phyloP scores from a whole-genome alignment of 2,797 vertebrate species.

The Neosilurus mollespiculum region DNA sequence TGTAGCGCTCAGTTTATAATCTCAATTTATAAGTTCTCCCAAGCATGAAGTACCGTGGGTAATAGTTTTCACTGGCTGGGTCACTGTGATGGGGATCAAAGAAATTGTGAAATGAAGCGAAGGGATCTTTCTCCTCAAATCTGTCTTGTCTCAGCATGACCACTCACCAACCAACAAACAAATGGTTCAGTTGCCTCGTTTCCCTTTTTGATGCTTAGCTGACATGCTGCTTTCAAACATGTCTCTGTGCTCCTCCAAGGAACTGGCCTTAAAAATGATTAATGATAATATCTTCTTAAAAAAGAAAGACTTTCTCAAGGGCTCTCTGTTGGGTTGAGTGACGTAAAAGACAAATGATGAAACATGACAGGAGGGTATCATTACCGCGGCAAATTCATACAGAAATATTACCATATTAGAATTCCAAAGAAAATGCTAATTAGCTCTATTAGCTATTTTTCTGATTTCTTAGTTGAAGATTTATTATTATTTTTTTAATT shows the following conservation, averaged over 20 bases:
- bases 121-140: neutral
- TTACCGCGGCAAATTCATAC: neutral
- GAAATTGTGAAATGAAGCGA: neutral
- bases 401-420: neutral
- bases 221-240: neutral
- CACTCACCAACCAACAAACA: slow-evolving; percentile 6
- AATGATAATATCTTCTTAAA: neutral
- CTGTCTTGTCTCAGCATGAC: slow-evolving; percentile 15
- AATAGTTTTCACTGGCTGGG: neutral
- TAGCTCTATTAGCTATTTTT: neutral
- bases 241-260: neutral
- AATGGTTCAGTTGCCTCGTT: neutral
- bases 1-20: neutral
- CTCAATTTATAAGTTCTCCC: neutral
- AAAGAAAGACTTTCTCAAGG: neutral
- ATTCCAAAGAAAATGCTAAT: neutral
- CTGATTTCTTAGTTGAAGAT: neutral
- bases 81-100: slow-evolving; percentile 6
- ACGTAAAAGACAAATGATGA: neutral
- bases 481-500: too few species aligned
- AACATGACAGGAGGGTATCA: neutral
- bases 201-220: neutral
- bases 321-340: neutral
- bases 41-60: neutral
- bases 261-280: neutral